phyloP scores from a whole-genome alignment of 2,888 invertebrate species.

The Galeruca laticollis region DNA sequence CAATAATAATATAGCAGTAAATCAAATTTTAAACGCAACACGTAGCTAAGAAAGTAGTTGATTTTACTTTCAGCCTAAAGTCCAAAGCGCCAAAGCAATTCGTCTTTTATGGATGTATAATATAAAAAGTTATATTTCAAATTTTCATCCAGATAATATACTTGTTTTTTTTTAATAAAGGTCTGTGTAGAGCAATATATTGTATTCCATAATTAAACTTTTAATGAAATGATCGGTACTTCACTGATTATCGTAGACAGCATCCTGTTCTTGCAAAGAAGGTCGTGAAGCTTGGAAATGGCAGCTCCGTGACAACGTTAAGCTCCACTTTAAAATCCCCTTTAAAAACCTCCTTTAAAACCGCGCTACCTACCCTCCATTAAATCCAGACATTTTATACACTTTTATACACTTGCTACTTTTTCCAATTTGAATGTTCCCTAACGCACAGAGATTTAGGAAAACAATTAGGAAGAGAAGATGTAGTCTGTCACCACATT shows the following conservation, averaged over 20 bases:
- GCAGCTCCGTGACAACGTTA: constrained; percentile 41
- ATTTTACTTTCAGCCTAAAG: too few species aligned
- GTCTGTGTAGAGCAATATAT: too few species aligned
- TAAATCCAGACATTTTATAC: constrained; percentile 32
- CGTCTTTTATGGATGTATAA: too few species aligned
- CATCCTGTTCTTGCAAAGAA: constrained; percentile 29
- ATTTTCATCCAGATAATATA: too few species aligned
- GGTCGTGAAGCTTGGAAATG: constrained; percentile 35
- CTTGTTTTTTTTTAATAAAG: too few species aligned
- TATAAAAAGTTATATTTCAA: too few species aligned
- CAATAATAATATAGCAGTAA: too few species aligned
- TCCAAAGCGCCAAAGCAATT: too few species aligned
- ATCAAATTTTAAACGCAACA: too few species aligned
- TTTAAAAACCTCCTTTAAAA: constrained; percentile 27
- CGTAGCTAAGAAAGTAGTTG: too few species aligned
- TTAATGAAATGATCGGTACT: not conserved
- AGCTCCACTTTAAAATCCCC: constrained; percentile 30
- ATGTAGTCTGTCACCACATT: constrained; percentile 16
- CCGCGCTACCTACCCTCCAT: constrained; percentile 32
- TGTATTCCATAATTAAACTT: not conserved
- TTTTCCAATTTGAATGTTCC: constrained; percentile 28
- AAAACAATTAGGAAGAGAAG: constrained; percentile 24
- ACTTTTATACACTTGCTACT: constrained; percentile 32
- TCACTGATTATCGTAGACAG: constrained; percentile 27
- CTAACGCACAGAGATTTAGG: constrained; percentile 8